Evolutionary conservation across 2,888 invertebrate species (phyloP).

Genomic region (Eristalis intricaria): DNA sequence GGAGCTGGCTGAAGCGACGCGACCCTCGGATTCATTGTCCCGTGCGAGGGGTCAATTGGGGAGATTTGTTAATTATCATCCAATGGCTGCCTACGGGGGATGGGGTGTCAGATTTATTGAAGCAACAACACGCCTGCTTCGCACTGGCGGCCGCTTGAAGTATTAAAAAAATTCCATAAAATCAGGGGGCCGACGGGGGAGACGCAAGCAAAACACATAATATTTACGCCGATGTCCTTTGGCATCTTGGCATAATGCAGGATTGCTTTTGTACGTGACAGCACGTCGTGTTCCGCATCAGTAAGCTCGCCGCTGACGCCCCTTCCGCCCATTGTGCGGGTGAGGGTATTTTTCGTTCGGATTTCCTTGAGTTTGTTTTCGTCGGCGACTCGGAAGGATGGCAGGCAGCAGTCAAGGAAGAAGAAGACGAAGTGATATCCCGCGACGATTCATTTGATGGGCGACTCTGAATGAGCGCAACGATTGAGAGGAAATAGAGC

Average conservation of each 20-base stretch:
- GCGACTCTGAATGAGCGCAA: constrained; percentile 25
- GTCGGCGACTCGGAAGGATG: not conserved
- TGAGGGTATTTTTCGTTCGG: not conserved
- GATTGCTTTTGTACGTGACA: constrained; percentile 57
- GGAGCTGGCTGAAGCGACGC: not conserved
- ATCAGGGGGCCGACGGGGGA: not conserved
- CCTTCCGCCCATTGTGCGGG: not conserved
- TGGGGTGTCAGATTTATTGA: constrained; percentile 31
- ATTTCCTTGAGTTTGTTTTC: not conserved
- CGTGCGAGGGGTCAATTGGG: constrained; percentile 43
- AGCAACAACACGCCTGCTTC: not conserved
- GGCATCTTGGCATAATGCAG: constrained; percentile 56
- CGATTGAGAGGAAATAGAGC: constrained; percentile 64
- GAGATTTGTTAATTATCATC: constrained; percentile 67
- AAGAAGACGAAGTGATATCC: not conserved
- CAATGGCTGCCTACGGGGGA: not conserved
- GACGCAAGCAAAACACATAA: constrained; percentile 49
- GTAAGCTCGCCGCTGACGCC: constrained; percentile 29
- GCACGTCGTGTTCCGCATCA: constrained; percentile 58
- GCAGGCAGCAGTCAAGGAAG: not conserved
- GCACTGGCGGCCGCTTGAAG: not conserved
- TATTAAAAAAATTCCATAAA: constrained; percentile 41
- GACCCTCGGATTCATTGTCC: constrained; percentile 43
- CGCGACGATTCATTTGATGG: constrained; percentile 34
- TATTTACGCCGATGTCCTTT: constrained; percentile 50